phyloP scores from a whole-genome alignment of 2,113 vertebrate genomes.

The Syngnathus scovelli region DNA sequence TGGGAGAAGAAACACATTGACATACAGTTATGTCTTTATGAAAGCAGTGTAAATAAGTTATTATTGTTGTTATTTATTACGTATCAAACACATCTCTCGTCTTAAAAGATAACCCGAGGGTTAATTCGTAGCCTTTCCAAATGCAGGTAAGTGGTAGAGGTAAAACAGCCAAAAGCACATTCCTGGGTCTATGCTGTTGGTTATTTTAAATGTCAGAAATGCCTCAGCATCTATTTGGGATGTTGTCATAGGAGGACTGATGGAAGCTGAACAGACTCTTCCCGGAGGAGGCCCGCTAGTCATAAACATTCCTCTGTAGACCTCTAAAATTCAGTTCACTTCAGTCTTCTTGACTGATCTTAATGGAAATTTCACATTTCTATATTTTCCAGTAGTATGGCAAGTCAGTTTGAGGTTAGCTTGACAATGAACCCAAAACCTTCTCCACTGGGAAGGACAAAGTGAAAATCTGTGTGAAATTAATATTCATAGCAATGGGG shows the following conservation, averaged over 20 bases:
- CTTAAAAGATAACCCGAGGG: not conserved
- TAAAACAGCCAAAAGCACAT: slow-evolving; percentile 5
- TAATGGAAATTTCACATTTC: slow-evolving; percentile 25
- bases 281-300: slow-evolving; percentile 9
- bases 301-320: slow-evolving; percentile 4
- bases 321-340: slow-evolving; percentile 1
- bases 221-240: not conserved
- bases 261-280: slow-evolving; percentile 6
- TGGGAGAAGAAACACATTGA: not conserved
- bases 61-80: not conserved
- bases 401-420: slow-evolving; percentile 27
- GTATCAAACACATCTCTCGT: not conserved
- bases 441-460: slow-evolving; percentile 22
- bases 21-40: not conserved
- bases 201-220: slow-evolving; percentile 17
- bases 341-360: slow-evolving; percentile 15
- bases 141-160: not conserved
- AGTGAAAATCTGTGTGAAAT: slow-evolving; percentile 29
- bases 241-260: slow-evolving; percentile 3
- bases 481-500: slow-evolving; percentile 36
- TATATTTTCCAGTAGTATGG: slow-evolving; percentile 12
- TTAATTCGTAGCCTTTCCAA: not conserved
- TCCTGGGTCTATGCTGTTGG: not conserved
- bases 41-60: too few species aligned
- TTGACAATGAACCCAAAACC: slow-evolving; percentile 22